phyloP scores from a whole-genome alignment of 1,140 invertebrate species.

The Cotesia typhae region DNA sequence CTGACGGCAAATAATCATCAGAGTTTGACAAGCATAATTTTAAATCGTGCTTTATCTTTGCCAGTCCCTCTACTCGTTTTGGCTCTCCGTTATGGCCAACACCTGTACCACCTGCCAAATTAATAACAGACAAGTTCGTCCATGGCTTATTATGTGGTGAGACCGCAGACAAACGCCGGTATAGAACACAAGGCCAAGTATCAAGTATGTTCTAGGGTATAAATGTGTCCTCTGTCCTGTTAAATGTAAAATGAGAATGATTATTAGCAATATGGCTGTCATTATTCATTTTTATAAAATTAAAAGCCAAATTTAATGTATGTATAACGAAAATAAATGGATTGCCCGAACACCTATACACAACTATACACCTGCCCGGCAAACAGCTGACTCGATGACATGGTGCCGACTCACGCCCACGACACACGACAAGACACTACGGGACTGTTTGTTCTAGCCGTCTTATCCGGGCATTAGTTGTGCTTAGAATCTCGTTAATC shows the following conservation, averaged over 20 bases:
- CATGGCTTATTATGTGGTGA: conserved; percentile 33
- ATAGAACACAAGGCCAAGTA: not conserved
- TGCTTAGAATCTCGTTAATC: not conserved
- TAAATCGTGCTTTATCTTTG: too few species aligned
- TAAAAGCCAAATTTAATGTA: too few species aligned
- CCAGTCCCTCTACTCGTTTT: too few species aligned
- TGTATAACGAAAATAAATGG: too few species aligned
- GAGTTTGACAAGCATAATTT: too few species aligned
- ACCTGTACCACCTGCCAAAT: conserved; percentile 44
- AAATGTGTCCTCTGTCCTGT: not conserved
- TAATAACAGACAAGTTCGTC: conserved; percentile 42
- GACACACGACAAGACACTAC: not conserved
- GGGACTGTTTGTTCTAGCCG: not conserved
- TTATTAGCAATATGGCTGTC: too few species aligned
- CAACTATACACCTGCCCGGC: not conserved
- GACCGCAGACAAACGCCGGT: conserved; percentile 32
- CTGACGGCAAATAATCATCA: too few species aligned
- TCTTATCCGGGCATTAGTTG: conserved; percentile 1
- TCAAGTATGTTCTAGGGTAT: too few species aligned
- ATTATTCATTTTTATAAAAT: too few species aligned
- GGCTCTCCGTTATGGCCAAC: conserved; percentile 31
- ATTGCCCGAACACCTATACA: too few species aligned
- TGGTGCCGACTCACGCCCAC: not conserved
- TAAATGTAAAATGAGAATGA: too few species aligned
- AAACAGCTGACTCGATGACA: conserved; percentile 11